Evolutionary conservation across 2,113 vertebrate species (phyloP).

Genomic region (Pangasianodon gigas): DNA sequence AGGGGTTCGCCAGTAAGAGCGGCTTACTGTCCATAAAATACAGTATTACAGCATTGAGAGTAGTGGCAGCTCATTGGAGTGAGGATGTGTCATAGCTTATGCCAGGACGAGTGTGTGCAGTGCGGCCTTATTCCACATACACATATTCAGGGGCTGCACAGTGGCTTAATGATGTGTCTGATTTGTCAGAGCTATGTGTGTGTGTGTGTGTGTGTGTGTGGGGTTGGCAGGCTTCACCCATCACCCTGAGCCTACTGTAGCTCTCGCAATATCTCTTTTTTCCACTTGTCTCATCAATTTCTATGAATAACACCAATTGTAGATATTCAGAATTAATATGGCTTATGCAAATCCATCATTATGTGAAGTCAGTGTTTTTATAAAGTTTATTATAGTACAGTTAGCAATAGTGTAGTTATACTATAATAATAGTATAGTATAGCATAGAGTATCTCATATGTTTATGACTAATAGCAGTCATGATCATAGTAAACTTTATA

Average conservation of each 20-base stretch:
- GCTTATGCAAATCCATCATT: background rate
- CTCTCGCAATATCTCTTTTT: background rate
- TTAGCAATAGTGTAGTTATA: background rate
- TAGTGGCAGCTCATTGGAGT: conserved; percentile 25
- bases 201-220: conserved; percentile 34
- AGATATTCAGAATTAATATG: background rate
- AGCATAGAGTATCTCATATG: background rate
- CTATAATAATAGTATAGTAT: background rate
- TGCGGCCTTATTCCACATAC: conserved; percentile 19
- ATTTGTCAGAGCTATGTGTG: conserved; percentile 30
- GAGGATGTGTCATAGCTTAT: conserved; percentile 38
- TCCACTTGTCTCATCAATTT: background rate
- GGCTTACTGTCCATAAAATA: background rate
- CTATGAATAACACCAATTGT: background rate
- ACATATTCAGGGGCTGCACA: conserved; percentile 26
- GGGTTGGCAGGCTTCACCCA: conserved; percentile 25
- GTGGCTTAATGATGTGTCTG: conserved; percentile 39
- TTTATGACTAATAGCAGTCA: background rate
- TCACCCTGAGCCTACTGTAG: conserved; percentile 27
- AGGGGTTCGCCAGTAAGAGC: background rate
- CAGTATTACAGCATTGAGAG: background rate
- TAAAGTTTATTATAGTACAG: background rate
- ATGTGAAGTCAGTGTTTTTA: background rate
- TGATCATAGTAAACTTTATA: background rate
- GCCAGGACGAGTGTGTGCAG: conserved; percentile 22